Base-by-base conservation (phyloP, 2,797 vertebrate genomes). In the Glyptemys insculpta region DNA sequence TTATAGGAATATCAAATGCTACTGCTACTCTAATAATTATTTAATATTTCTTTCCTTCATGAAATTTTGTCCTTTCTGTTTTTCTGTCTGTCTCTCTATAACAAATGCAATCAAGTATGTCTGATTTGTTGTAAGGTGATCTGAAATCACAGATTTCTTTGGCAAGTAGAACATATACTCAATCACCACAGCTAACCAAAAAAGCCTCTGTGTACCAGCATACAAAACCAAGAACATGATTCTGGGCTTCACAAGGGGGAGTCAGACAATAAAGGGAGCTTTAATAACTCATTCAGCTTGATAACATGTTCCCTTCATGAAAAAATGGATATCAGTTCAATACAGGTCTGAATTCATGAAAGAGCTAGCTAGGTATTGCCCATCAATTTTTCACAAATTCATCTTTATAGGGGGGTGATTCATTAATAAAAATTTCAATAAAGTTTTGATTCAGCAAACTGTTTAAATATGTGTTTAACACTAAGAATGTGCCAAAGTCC, bases 111-210 rank as follows among this genome's bases (percentile, higher is more conserved):
- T 84, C 68, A 84, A 78, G 23, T 85, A n/a, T 2, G 87, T 12
- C 37, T 81, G 34, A 74, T 85, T 54, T 81, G 29, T 59, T 90
- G 90, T 90, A 84, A 86, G 8, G 5, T 16, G 72, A 54, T 79
- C 80, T 92, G 68, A 83, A 96, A 87, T 86, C 92, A 92, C 91
- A 94, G 29, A 95, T 87, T 97, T 95, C 97, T 97, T 90, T 97
- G 96, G 93, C 96, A 96, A 95, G 89, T 87, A 94, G 87, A 96
- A 94, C 27, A 79, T 37, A 19, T 0, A 54, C 4, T 54, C 56
- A 68, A 74, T 90, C 87, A 92, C 88, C 94, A 87, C 74, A 95
- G 91, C 90, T 94, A 97, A 96, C 87, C 90, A 54, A 86, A 83
- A 89, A 90, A 85, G 89, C 85, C 82, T 44, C 95, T 92, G 96